These are phyloP conservation scores for Malacoctenus gilli DNA, from an alignment of 2,797 vertebrate species.

Conservation along the genomic window DNA sequence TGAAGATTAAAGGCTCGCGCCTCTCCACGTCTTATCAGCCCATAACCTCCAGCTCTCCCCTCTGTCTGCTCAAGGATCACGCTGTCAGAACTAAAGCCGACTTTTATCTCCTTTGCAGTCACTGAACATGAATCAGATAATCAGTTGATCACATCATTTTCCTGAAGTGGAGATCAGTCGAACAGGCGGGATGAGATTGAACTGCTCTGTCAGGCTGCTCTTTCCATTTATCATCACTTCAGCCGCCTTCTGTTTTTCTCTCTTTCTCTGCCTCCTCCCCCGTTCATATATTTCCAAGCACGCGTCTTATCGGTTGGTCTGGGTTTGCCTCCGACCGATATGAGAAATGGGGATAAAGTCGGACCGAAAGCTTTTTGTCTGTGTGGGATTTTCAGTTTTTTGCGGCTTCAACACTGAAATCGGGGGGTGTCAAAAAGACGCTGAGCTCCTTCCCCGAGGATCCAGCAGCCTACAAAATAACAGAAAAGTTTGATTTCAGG, in stretches of 20 bases:
- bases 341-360: conserved; percentile 4
- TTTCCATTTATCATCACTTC: conserved; percentile 24
- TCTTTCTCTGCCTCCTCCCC: too few species aligned
- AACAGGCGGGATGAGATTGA: conserved; percentile 31
- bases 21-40: conserved; percentile 42
- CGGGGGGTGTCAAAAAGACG: too few species aligned
- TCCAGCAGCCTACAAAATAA: too few species aligned
- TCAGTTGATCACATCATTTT: conserved; percentile 64
- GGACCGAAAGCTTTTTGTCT: too few species aligned
- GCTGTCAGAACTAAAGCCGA: conserved; percentile 36
- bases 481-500: too few species aligned
- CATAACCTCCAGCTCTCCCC: conserved; percentile 9
- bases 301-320: neutral
- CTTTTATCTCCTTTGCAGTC: conserved; percentile 53
- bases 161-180: conserved; percentile 49
- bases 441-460: too few species aligned
- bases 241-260: conserved; percentile 5
- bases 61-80: conserved; percentile 13
- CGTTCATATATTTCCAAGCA: conserved; percentile 4
- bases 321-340: neutral
- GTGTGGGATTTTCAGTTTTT: too few species aligned
- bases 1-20: conserved; percentile 47
- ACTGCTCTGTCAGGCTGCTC: conserved; percentile 17
- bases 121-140: conserved; percentile 61
- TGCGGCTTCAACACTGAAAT: too few species aligned